These are phyloP conservation scores for Lepidocolaptes lacrymiger DNA, from an alignment of 2,797 vertebrate species.

Conservation along the genomic window DNA sequence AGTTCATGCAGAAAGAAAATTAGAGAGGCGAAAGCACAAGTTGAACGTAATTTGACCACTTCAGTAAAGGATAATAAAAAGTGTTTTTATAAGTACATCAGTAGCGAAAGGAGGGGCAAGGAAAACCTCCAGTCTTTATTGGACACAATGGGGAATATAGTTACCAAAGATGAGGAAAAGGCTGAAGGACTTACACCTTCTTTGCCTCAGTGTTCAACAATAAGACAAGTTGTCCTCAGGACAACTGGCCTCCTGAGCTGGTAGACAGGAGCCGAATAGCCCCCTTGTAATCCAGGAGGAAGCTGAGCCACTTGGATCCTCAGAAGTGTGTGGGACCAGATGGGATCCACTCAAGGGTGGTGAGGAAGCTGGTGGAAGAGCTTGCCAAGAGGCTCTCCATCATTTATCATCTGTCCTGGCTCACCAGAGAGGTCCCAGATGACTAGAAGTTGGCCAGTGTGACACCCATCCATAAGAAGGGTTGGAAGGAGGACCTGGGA, in stretches of 20 bases:
- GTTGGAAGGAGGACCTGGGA: background rate
- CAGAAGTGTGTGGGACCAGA: background rate
- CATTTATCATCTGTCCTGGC: background rate
- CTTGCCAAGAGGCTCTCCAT: background rate
- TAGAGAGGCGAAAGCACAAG: background rate
- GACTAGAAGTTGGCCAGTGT: background rate
- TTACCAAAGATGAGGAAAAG: background rate
- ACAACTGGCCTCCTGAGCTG: background rate
- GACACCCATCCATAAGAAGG: background rate
- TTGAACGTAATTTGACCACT: background rate
- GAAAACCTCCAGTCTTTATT: background rate
- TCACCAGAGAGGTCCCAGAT: background rate
- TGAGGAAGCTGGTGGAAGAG: background rate
- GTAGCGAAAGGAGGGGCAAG: background rate
- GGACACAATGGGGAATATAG: background rate
- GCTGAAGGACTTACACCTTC: background rate
- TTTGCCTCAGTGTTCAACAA: background rate
- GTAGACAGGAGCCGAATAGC: background rate
- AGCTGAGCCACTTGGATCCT: background rate
- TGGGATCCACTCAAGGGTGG: background rate
- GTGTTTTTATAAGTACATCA: background rate
- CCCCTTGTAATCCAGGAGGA: background rate
- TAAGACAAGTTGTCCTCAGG: background rate
- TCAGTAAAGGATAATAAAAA: background rate
- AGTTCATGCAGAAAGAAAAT: background rate